Evolutionary conservation across 2,113 vertebrate species (phyloP).

Genomic region (Aepyceros melampus): DNA sequence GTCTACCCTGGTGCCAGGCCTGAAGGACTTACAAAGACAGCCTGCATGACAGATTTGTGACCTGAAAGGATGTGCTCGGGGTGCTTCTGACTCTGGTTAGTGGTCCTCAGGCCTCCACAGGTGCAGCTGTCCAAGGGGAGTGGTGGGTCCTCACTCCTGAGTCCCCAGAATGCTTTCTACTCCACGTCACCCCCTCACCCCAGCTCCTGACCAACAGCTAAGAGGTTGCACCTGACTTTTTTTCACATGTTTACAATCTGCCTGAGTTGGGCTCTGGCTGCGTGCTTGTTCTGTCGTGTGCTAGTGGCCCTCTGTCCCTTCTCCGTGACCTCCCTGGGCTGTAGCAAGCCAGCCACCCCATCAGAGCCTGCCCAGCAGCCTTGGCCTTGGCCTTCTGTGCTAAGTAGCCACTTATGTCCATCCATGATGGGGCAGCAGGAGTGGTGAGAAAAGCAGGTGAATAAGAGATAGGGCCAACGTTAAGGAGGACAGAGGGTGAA

Average conservation of each 20-base stretch:
- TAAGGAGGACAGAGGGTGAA: background rate
- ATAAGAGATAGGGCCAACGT: background rate
- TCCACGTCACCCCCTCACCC: background rate
- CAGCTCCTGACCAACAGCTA: background rate
- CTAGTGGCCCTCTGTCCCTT: background rate
- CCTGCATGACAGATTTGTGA: background rate
- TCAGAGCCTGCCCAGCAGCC: background rate
- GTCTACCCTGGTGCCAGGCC: background rate
- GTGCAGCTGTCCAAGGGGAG: background rate
- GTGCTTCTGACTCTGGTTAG: no score
- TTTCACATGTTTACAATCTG: background rate
- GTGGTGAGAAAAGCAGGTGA: no score
- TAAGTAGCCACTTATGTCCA: rapidly evolving
- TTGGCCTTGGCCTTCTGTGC: background rate
- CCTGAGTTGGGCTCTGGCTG: no score
- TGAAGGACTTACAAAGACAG: background rate
- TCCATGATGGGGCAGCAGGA: background rate
- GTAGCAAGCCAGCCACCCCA: background rate
- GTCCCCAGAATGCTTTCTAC: background rate
- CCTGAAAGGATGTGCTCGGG: background rate
- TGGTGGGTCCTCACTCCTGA: no score
- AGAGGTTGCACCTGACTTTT: background rate
- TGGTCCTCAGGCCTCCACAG: background rate
- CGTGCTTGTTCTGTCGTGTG: background rate
- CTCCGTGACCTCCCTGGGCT: background rate